These are phyloP conservation scores for Lycodopsis pacificus DNA, from an alignment of 2,797 vertebrate genomes.

Conservation along the genomic window DNA sequence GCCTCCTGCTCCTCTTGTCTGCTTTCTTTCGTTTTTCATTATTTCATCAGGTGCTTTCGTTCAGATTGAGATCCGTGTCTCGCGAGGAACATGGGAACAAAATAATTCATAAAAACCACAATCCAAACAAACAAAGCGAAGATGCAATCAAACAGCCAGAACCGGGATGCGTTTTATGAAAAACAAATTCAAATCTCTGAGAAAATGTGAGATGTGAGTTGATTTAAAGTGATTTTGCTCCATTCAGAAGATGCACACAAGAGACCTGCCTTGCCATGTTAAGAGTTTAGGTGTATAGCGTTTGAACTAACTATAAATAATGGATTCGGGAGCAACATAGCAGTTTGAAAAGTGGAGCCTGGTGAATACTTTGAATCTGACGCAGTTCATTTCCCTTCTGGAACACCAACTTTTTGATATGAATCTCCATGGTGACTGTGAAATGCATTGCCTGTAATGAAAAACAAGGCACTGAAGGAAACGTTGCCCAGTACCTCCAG, in stretches of 20 bases:
- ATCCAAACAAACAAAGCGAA: slow-evolving; percentile 34
- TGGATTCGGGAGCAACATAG: slow-evolving; percentile 23
- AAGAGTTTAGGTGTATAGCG: neutral
- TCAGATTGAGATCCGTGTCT: slow-evolving; percentile 23
- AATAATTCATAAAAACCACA: slow-evolving; percentile 29
- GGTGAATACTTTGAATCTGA: slow-evolving; percentile 25
- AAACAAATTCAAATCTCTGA: slow-evolving; percentile 21
- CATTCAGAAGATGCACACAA: slow-evolving; percentile 4
- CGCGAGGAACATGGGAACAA: neutral
- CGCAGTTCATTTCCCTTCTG: slow-evolving; percentile 35
- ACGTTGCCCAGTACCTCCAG: neutral
- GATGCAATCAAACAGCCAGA: slow-evolving; percentile 28
- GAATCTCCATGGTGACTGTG: slow-evolving; percentile 47
- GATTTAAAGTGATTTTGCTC: slow-evolving; percentile 15
- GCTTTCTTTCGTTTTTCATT: slow-evolving; percentile 29
- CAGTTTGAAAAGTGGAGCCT: slow-evolving; percentile 25
- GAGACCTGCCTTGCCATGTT: neutral
- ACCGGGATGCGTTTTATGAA: neutral
- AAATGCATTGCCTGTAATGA: slow-evolving; percentile 23
- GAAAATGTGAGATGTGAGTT: neutral
- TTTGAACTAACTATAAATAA: slow-evolving; percentile 37
- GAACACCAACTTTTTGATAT: slow-evolving; percentile 24
- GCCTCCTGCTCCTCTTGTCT: neutral
- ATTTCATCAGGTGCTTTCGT: slow-evolving; percentile 23
- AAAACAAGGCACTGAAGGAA: slow-evolving; percentile 5